Evolutionary conservation across 2,888 invertebrate species (phyloP), one percentile per base, ranked within the genome.

Genomic region (Nipponacmea schrenckii): DNA sequence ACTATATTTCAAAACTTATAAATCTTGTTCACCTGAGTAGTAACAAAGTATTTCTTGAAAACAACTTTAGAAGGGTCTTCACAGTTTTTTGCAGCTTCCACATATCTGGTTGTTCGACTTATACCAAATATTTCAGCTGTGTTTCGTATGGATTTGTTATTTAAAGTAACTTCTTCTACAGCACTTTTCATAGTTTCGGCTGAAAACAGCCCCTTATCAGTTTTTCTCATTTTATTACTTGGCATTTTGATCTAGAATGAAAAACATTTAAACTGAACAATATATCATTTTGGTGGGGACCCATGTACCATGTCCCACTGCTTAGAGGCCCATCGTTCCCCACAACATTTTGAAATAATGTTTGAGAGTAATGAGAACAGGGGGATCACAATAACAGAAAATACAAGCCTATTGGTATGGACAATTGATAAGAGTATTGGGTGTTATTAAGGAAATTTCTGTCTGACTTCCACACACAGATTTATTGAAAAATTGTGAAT

Each of bases 171-270:
- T 63, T 63, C 5, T 26, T 26, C 63, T 10, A 63, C 63, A 27
- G 26, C 63, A 2, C 2, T 62, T 27, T n/a, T 62, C 63, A 8
- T 62, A 14, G 63, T 62, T 27, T 63, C 64, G 7, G 64, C 20
- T 17, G 4, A 8, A 31, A 63, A 63, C 10, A 63, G n/a, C 17
- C 64, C 64, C 14, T 20, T 26, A 17, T 3, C 64, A 3, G 64
- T 63, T 17, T 63, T 64, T 64, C 64, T 64, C 7, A 17, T 39
- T 39, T 64, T 64, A 27, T 64, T 64, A n/a, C 64, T 27, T 27
- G 31, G 31, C 31, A 64, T 64, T 27, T 5, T 64, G 50, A 1
- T 20, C 56, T 56, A 56, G 12, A 2, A 10, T 20, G 12, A 10
- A 24, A 56, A 56, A 56, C 56, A n/a, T 2, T 20, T 20, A n/a